Conservation (phyloP, 1,140 invertebrate genomes). For the Coboldia fuscipes region DNA sequence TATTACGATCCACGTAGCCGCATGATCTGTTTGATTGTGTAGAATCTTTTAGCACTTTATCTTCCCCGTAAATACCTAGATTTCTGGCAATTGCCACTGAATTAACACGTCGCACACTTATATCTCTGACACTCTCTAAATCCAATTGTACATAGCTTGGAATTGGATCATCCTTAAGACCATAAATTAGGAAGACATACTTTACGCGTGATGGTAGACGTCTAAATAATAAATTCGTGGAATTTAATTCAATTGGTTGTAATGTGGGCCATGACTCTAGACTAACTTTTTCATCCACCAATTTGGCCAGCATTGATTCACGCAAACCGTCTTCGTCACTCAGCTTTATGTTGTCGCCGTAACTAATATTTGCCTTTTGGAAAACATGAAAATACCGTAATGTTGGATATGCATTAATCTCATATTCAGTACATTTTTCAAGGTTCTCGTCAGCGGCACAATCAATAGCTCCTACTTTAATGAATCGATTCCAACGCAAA, state of each 20-base stretch:
- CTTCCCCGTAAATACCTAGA: too few species aligned
- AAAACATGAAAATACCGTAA: conserved; percentile 49
- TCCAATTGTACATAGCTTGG: conserved; percentile 17
- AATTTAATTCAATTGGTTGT: conserved; percentile 27
- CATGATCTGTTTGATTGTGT: too few species aligned
- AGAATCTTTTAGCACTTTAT: too few species aligned
- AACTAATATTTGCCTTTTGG: conserved; percentile 24
- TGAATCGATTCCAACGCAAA: too few species aligned
- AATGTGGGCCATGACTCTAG: conserved; percentile 34
- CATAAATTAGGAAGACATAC: conserved; percentile 16
- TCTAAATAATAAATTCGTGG: conserved; percentile 24
- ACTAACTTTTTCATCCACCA: conserved; percentile 28
- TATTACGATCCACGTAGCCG: too few species aligned
- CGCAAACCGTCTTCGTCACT: conserved; percentile 28
- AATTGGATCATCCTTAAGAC: conserved; percentile 19
- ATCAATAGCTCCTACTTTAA: too few species aligned
- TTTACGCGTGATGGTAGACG: conserved; percentile 16
- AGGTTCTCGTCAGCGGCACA: conserved; percentile 61
- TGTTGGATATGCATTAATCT: conserved; percentile 68
- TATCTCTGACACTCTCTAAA: conserved; percentile 9
- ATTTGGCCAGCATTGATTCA: conserved; percentile 27
- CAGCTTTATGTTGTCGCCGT: conserved; percentile 25
- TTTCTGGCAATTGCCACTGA: neutral
- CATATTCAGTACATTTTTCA: conserved; percentile 58
- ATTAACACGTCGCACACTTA: conserved; percentile 12